Evolutionary conservation across 1,140 invertebrate genomes (phyloP), one percentile per base, ranked within the genome.

Genomic region (Rhagoletis zephyria): DNA sequence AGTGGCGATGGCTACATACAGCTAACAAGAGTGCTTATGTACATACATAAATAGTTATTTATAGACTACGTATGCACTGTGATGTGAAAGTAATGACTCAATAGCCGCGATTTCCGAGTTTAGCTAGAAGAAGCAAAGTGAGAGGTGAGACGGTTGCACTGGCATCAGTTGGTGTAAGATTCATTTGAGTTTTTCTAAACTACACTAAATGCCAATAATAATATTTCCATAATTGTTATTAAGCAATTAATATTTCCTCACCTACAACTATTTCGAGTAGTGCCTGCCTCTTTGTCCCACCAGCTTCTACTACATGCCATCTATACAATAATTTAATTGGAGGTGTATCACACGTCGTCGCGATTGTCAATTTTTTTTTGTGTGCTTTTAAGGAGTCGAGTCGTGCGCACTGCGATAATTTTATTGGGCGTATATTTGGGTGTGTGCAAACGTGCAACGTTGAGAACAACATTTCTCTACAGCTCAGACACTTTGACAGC

Each of bases 41-140:
- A 67, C 10, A 64, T 64, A 16, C 16, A 64, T n/a, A 16, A 30
- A 30, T 30, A 30, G 12, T 60, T 7, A 60, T 1, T 74, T 74
- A n/a, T 74, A 48, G 45, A 42, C 42, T 0, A 30, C 30, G 0
- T 45, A 51, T 16, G 3, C 14, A 74, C 42, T 14, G 70, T 51
- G 70, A 74, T 74, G 30, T 30, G 70, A 45, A 45, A 16, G 70
- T 74, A 74, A 74, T 74, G 70, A 74, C 70, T 74, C 48, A 74
- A 74, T 74, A 42, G 45, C 16, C 42, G 70, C 70, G 10, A n/a
- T 74, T 14, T 42, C 42, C 0, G 70, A 74, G 2, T 12, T 7
- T 60, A 1, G 16, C 12, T 10, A 6, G 12, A 45, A 74, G 40
- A 42, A 0, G 10, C 5, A 74, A 16, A 51, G 14, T 6, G 42